phyloP scores from a whole-genome alignment of 2,113 vertebrate genomes.

The Setophaga petechia region DNA sequence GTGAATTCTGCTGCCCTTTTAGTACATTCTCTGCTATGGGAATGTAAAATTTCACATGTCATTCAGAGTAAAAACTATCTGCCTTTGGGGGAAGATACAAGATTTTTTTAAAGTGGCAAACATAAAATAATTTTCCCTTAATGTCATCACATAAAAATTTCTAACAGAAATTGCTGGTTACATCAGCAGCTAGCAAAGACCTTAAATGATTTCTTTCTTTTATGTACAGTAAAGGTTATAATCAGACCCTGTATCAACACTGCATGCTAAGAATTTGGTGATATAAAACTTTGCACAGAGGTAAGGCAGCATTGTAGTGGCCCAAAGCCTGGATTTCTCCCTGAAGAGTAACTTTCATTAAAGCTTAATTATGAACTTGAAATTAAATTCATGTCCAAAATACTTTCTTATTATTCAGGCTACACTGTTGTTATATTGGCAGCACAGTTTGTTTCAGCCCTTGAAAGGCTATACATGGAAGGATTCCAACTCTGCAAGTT shows the following conservation, averaged over 20 bases:
- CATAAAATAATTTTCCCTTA: not conserved
- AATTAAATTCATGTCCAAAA: slow-evolving; percentile 5
- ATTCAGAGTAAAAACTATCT: not conserved
- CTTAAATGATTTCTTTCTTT: not conserved
- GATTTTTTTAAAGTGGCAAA: not conserved
- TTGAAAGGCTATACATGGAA: not conserved
- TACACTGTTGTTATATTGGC: not conserved
- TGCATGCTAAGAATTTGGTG: not conserved
- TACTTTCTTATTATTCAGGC: not conserved
- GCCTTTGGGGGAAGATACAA: not conserved
- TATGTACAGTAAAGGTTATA: not conserved
- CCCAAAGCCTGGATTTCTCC: not conserved
- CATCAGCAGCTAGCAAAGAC: not conserved
- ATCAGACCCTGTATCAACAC: not conserved
- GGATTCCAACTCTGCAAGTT: not conserved
- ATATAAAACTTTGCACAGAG: not conserved
- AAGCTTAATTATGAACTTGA: slow-evolving; percentile 9
- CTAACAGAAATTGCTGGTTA: not conserved
- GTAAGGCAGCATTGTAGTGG: not conserved
- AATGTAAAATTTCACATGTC: not conserved
- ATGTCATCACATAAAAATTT: not conserved
- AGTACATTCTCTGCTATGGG: not conserved
- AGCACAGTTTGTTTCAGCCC: not conserved
- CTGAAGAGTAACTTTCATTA: not conserved
- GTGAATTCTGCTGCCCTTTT: not conserved